Evolutionary conservation across 2,888 invertebrate genomes (phyloP).

Genomic region (Apantesis nais): DNA sequence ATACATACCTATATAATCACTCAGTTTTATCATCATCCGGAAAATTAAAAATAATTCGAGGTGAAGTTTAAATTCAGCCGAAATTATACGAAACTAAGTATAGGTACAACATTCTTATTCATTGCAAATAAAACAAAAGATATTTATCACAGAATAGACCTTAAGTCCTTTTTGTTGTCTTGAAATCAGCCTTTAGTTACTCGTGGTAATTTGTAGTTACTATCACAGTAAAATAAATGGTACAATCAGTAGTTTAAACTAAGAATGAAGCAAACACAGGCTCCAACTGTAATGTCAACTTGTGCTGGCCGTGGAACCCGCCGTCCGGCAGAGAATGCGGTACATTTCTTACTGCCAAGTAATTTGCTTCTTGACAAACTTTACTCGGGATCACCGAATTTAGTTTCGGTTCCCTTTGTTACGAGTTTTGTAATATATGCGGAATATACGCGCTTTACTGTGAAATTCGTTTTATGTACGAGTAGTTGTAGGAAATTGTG

Average conservation of each 20-base stretch:
- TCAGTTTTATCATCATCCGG: neutral
- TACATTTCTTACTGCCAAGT: conserved; percentile 65
- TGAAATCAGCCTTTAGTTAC: neutral
- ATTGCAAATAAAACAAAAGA: neutral
- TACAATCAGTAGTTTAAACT: neutral
- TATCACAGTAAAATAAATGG: neutral
- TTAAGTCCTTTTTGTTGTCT: neutral
- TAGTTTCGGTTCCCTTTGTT: conserved; percentile 49
- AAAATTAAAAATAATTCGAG: neutral
- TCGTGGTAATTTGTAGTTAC: neutral
- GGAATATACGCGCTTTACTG: conserved; percentile 43
- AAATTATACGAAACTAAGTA: neutral
- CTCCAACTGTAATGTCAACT: conserved; percentile 26
- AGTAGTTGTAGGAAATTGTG: conserved; percentile 15
- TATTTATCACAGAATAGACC: neutral
- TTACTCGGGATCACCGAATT: conserved; percentile 61
- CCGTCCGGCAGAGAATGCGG: conserved; percentile 41
- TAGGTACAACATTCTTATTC: neutral
- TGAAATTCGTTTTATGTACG: conserved; percentile 38
- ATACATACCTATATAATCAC: neutral
- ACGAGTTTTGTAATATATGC: conserved; percentile 50
- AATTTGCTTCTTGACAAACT: conserved; percentile 70
- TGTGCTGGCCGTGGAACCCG: conserved; percentile 18
- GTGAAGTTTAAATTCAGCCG: neutral
- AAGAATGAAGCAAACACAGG: conserved; percentile 3